phyloP scores from a whole-genome alignment of 1,140 invertebrate genomes.

The Drosophila leontia region DNA sequence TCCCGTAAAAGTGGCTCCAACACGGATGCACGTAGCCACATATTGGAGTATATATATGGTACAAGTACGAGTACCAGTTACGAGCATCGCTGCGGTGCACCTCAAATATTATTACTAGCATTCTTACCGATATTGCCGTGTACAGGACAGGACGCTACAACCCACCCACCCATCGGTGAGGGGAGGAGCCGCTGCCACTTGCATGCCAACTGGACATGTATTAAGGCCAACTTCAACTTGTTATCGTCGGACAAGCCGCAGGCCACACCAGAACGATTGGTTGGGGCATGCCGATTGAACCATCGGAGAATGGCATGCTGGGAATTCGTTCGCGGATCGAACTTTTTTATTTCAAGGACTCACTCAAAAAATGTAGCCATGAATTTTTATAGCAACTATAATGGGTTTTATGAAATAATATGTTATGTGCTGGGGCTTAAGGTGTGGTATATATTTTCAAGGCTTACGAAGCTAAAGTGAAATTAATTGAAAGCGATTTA shows the following conservation, averaged over 20 bases:
- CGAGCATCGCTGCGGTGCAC: constrained; percentile 62
- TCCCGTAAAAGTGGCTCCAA: constrained; percentile 9
- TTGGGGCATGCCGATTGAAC: constrained; percentile 32
- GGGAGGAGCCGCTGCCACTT: constrained; percentile 34
- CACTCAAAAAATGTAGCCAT: constrained; percentile 18
- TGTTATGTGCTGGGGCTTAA: neutral
- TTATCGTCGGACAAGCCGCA: constrained; percentile 35
- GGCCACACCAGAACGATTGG: constrained; percentile 17
- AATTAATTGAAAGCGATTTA: neutral
- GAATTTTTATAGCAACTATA: neutral
- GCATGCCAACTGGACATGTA: constrained; percentile 74
- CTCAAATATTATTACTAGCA: constrained; percentile 81
- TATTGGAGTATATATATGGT: constrained; percentile 3
- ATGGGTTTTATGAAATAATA: constrained; percentile 16
- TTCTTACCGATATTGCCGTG: constrained; percentile 76
- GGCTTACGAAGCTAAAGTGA: neutral
- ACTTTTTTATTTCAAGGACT: constrained; percentile 39
- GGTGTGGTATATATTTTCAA: neutral
- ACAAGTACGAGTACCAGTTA: constrained; percentile 30
- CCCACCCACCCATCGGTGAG: neutral
- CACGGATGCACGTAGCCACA: neutral
- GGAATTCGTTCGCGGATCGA: constrained; percentile 33
- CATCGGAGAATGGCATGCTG: constrained; percentile 24
- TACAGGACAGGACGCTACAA: constrained; percentile 34
- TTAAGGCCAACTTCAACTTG: constrained; percentile 70